phyloP scores from a whole-genome alignment of 2,888 invertebrate species.

The Didymodactylos carnosus region DNA sequence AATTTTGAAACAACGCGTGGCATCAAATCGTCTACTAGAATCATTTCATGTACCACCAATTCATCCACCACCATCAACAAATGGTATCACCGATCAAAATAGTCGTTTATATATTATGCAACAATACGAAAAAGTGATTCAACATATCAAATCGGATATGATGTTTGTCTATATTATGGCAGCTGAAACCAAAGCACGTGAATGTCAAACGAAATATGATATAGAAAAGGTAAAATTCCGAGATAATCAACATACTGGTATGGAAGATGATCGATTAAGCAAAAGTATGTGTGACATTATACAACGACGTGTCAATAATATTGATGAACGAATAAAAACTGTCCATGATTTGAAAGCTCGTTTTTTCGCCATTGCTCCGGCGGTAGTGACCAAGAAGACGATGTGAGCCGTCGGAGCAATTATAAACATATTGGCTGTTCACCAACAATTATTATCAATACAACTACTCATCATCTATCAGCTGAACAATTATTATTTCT shows the following conservation, averaged over 20 bases:
- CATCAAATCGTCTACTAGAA: not conserved
- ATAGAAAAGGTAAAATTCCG: not conserved
- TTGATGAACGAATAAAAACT: not conserved
- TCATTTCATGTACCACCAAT: not conserved
- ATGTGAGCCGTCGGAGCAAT: not conserved
- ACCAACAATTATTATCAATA: not conserved
- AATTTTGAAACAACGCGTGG: not conserved
- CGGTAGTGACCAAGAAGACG: not conserved
- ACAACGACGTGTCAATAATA: not conserved
- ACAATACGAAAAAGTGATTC: not conserved
- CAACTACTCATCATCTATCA: not conserved
- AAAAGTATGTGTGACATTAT: not conserved
- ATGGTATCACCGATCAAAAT: not conserved
- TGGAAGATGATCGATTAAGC: not conserved
- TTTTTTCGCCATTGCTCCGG: not conserved
- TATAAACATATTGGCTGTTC: not conserved
- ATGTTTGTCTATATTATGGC: not conserved
- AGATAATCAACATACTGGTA: not conserved
- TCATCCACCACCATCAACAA: not conserved
- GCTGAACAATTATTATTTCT: not conserved
- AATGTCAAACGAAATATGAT: not conserved
- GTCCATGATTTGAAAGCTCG: not conserved
- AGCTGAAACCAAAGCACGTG: not conserved
- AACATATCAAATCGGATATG: not conserved
- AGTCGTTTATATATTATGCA: not conserved